These are phyloP conservation scores for Tiliacea citrago DNA, from an alignment of 2,888 invertebrate species.

Conservation along the genomic window DNA sequence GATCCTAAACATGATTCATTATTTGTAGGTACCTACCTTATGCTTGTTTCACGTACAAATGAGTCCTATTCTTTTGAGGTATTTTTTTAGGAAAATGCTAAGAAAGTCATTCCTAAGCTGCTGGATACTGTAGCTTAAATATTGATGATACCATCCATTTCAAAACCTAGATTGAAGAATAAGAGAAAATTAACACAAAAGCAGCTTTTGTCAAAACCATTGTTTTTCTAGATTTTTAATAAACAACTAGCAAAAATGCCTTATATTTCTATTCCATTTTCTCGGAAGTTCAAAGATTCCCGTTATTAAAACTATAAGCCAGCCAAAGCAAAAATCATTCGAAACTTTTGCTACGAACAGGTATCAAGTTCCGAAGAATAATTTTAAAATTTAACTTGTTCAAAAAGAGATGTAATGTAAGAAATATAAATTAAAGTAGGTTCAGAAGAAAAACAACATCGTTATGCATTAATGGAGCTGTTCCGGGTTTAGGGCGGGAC, in stretches of 20 bases:
- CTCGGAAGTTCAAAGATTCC: slow-evolving; percentile 44
- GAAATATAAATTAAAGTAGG: slow-evolving; percentile 71
- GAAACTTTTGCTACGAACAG: slow-evolving; percentile 57
- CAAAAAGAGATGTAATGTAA: slow-evolving; percentile 62
- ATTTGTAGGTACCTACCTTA: not conserved
- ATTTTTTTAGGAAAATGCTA: not conserved
- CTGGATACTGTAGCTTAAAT: not conserved
- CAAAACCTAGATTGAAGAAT: not conserved
- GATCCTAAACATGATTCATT: not conserved
- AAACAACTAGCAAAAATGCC: slow-evolving; percentile 9
- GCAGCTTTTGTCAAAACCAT: not conserved
- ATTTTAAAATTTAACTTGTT: slow-evolving; percentile 68
- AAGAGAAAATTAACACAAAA: not conserved
- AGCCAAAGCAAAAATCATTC: slow-evolving; percentile 60
- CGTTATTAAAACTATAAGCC: slow-evolving; percentile 57
- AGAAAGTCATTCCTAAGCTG: too few species aligned
- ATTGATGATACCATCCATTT: not conserved
- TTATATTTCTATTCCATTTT: slow-evolving; percentile 30
- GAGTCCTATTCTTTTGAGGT: not conserved
- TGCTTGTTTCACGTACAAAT: not conserved
- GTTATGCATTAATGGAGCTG: slow-evolving; percentile 73
- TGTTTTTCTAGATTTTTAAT: not conserved
- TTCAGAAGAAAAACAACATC: slow-evolving; percentile 74
- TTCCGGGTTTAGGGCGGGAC: slow-evolving; percentile 39
- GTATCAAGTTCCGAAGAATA: slow-evolving; percentile 63